phyloP scores from a whole-genome alignment of 2,797 vertebrate genomes.

The Synanceia verrucosa region DNA sequence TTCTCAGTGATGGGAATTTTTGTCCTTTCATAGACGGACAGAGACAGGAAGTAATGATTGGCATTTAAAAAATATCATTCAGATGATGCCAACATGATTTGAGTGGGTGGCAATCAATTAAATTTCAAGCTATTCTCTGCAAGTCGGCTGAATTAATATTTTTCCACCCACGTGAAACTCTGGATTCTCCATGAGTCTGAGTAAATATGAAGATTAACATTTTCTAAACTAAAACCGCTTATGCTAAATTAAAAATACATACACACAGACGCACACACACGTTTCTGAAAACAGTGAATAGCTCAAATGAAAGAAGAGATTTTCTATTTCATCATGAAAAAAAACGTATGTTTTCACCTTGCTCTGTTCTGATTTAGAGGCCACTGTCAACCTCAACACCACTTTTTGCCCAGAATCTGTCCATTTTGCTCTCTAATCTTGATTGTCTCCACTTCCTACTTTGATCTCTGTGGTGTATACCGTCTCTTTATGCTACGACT shows the following conservation, averaged over 20 bases:
- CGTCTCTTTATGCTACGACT: too few species aligned
- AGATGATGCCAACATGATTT: slow-evolving; percentile 28
- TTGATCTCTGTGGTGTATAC: too few species aligned
- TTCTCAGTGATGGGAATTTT: background rate
- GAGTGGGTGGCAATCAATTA: slow-evolving; percentile 38
- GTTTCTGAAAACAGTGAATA: too few species aligned
- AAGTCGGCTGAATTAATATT: slow-evolving; percentile 17
- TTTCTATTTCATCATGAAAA: too few species aligned
- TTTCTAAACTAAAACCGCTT: slow-evolving; percentile 3
- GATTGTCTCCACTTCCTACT: too few species aligned
- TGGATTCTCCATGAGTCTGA: slow-evolving; percentile 2
- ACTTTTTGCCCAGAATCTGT: too few species aligned
- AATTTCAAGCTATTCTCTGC: slow-evolving; percentile 10
- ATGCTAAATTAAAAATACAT: too few species aligned
- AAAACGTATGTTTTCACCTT: too few species aligned
- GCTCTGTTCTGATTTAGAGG: too few species aligned
- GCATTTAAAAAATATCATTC: slow-evolving; percentile 16
- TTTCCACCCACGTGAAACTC: slow-evolving; percentile 19
- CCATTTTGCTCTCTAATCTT: too few species aligned
- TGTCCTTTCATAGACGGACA: background rate
- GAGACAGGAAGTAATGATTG: slow-evolving; percentile 1
- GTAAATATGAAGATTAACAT: slow-evolving; percentile 14
- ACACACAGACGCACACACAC: too few species aligned
- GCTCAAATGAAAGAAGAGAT: background rate
- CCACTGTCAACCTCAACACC: too few species aligned